Evolutionary conservation across 2,888 invertebrate genomes (phyloP), one percentile per base, ranked within the genome.

Genomic region (Drosophila subsilvestris): DNA sequence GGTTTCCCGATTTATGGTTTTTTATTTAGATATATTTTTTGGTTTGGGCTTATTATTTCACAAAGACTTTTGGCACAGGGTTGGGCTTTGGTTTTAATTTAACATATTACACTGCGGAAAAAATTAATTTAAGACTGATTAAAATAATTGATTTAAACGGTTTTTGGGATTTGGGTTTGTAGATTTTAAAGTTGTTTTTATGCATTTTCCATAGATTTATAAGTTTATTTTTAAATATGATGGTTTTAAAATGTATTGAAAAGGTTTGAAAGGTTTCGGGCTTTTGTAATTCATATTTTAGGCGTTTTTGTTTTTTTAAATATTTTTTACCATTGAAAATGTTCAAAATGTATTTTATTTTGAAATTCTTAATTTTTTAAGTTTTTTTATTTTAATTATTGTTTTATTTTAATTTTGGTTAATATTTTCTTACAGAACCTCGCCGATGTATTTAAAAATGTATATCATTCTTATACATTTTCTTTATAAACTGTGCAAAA

Each of bases 71-170:
- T 55, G 57, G 57, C 56, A 63, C 49, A 58, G 55, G 74, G 74
- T 32, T n/a, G 70, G 56, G 10, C 45, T 32, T 62, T 44, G 54
- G 57, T 25, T 69, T 83, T 80, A 82, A 78, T 73, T 78, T 58
- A 83, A 78, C 82, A 82, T 75, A 84, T 75, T 76, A 86, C 77
- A 80, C 83, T 87, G 73, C 51, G 78, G 55, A 60, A 58, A 42
- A 25, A 25, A 48, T 9, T 10, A 7, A 10, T n/a, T 29, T 20
- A 29, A 10, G 18, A 12, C 17, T 7, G 12, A 18, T 22, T 20
- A 29, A 1, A 5, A 18, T n/a, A 2, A 4, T 51, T 9, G 8
- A 32, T 9, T 32, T 5, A 37, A 37, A 37, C n/a, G n/a, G n/a
- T 14, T n/a, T n/a, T 37, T 37, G 6, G n/a, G 2, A 7, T 37